phyloP scores from a whole-genome alignment of 1,140 invertebrate species.

The Caenorhabditis latens region DNA sequence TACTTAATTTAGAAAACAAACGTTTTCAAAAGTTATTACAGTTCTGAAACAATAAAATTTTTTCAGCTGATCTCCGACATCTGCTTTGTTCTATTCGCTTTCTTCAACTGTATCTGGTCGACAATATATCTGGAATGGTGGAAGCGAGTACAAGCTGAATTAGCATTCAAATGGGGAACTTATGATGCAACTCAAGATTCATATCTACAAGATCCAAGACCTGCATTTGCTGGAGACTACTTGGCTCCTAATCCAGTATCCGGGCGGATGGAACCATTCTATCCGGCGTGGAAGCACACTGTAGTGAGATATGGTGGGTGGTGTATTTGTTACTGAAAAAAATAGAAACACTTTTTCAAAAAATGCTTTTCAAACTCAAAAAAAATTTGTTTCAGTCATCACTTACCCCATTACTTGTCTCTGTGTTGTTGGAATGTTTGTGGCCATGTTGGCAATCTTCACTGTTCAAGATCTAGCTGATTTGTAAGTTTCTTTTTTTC shows the following conservation, averaged over 20 bases:
- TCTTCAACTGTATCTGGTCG: constrained; percentile 94
- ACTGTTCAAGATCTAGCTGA: constrained; percentile 83
- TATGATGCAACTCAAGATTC: constrained; percentile 90
- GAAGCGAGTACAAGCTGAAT: constrained; percentile 85
- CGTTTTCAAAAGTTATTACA: too few relatives aligned
- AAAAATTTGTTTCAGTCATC: constrained; percentile 80
- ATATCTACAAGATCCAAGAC: constrained; percentile 82
- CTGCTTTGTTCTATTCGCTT: constrained; percentile 91
- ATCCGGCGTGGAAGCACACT: constrained; percentile 88
- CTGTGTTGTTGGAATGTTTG: constrained; percentile 87
- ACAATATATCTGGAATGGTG: constrained; percentile 86
- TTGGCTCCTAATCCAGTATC: constrained; percentile 88
- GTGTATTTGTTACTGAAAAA: background rate
- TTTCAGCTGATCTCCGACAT: constrained; percentile 81
- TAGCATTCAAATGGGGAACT: constrained; percentile 88
- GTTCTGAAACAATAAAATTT: too few relatives aligned
- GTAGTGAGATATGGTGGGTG: constrained; percentile 55
- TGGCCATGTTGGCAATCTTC: constrained; percentile 88
- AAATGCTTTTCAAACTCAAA: too few relatives aligned
- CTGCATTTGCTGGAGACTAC: constrained; percentile 83
- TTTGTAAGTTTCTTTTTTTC: constrained; percentile 62
- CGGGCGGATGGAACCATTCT: constrained; percentile 87
- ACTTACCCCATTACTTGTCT: constrained; percentile 87
- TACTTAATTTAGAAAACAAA: too few relatives aligned
- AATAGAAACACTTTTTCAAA: background rate